phyloP scores from a whole-genome alignment of 2,797 vertebrate genomes.

The Margarornis squamiger region DNA sequence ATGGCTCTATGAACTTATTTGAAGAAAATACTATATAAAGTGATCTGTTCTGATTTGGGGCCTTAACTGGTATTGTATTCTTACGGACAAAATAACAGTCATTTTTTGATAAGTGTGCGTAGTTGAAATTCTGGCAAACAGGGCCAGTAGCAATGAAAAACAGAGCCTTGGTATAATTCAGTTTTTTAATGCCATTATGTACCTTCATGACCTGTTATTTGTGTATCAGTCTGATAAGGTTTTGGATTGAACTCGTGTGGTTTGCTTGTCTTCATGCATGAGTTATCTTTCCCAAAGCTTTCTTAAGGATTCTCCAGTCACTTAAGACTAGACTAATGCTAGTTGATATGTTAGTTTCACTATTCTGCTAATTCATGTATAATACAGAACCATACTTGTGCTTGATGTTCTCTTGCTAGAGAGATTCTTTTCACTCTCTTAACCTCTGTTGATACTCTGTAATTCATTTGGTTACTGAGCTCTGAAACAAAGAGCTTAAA shows the following conservation, averaged over 20 bases:
- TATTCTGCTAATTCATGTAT: background rate
- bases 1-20: background rate
- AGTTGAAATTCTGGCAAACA: background rate
- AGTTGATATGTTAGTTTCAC: background rate
- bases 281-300: background rate
- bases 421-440: background rate
- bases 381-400: background rate
- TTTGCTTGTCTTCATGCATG: background rate
- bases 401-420: background rate
- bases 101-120: background rate
- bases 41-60: background rate
- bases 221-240: accelerated
- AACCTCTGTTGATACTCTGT: background rate
- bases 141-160: background rate
- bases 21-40: accelerated
- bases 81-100: background rate
- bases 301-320: background rate
- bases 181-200: background rate
- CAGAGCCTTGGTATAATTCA: background rate
- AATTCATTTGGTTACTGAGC: background rate
- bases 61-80: background rate
- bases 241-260: background rate
- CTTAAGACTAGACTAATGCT: background rate
- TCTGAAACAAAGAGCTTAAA: background rate
- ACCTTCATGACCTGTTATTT: background rate